A percentile compares a stretch with the other conserved stretches of the same genome.
These are phyloP conservation scores for Erebia aethiops DNA, from an alignment of 2,888 invertebrate species.

Conservation along the genomic window DNA sequence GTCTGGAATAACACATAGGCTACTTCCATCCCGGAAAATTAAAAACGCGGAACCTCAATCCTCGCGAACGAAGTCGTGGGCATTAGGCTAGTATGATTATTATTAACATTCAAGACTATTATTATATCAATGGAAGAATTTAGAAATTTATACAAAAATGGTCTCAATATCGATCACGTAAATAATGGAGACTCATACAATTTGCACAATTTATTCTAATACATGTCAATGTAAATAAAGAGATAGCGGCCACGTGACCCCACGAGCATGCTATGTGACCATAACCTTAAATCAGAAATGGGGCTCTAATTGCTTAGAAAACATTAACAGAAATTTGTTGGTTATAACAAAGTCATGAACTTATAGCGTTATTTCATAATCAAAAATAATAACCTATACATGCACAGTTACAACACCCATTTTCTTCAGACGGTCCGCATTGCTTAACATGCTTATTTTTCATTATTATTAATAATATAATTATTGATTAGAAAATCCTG, in stretches of 20 bases:
- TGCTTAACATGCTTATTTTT: too few relatives aligned
- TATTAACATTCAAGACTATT: not conserved
- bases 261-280: slow-evolving; percentile 61
- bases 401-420: too few relatives aligned
- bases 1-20: too few relatives aligned
- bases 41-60: too few relatives aligned
- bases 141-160: not conserved
- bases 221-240: slow-evolving; percentile 71
- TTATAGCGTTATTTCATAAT: not conserved
- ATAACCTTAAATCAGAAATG: slow-evolving; percentile 79
- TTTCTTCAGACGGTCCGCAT: too few relatives aligned
- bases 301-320: slow-evolving; percentile 79
- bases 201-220: slow-evolving; percentile 63
- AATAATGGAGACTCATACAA: slow-evolving; percentile 45
- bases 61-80: too few relatives aligned
- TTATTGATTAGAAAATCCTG: too few relatives aligned
- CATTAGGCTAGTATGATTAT: too few relatives aligned
- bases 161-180: not conserved
- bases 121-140: too few relatives aligned
- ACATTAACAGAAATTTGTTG: slow-evolving; percentile 65
- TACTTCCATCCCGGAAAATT: too few relatives aligned
- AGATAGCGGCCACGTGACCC: slow-evolving; percentile 78
- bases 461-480: too few relatives aligned
- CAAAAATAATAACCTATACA: not conserved
- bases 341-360: slow-evolving; percentile 45